Conservation (phyloP, 2,797 vertebrate species). For the Chromis chromis region DNA sequence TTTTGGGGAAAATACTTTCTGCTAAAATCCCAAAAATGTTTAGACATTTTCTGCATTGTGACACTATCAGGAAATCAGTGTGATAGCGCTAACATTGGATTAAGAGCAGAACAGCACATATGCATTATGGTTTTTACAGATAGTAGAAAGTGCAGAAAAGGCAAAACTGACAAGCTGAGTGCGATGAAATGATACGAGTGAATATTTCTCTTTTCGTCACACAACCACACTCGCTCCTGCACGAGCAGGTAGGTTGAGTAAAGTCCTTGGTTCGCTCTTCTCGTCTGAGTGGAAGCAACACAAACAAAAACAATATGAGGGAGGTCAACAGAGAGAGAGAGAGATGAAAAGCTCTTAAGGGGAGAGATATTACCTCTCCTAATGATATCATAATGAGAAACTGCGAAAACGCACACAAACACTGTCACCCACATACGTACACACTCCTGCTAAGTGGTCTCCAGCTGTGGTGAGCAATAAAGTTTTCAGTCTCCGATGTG, state of each 20-base stretch:
- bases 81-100: constrained; percentile 8
- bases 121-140: constrained; percentile 4
- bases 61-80: not conserved
- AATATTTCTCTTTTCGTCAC: not conserved
- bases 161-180: constrained; percentile 1
- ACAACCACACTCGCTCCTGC: constrained; percentile 14
- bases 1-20: not conserved
- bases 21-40: not conserved
- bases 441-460: constrained; percentile 56
- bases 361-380: constrained; percentile 52
- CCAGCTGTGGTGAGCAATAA: constrained; percentile 67
- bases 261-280: constrained; percentile 26
- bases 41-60: not conserved
- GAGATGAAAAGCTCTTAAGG: constrained; percentile 41
- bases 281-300: constrained; percentile 24
- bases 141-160: constrained; percentile 15
- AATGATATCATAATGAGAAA: constrained; percentile 62
- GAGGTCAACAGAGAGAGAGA: constrained; percentile 41
- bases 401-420: constrained; percentile 29
- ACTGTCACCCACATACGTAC: constrained; percentile 41
- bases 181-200: constrained; percentile 21
- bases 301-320: constrained; percentile 46
- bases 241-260: constrained; percentile 24
- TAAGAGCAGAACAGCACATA: not conserved
- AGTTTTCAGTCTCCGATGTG: constrained; percentile 45